Evolutionary conservation across 2,888 invertebrate genomes (phyloP), one percentile per base, ranked within the genome.

Genomic region (Tuberolachnus salignus): DNA sequence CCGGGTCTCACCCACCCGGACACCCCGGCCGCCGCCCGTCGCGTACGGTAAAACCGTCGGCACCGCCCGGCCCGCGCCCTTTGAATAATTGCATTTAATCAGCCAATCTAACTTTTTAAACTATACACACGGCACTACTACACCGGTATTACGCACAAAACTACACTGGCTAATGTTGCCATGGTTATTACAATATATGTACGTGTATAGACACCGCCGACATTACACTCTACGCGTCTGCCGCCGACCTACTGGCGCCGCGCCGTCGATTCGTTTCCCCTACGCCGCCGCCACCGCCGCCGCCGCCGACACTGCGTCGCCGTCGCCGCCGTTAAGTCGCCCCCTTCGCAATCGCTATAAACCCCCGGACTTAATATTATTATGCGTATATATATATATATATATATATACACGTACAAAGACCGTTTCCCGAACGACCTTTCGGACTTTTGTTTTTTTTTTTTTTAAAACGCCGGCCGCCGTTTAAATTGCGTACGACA

Each of bases 41-140:
- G n/a, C n/a, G n/a, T n/a, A n/a, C n/a, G n/a, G n/a, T n/a, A n/a
- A n/a, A n/a, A n/a, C 44, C 59, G 16, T 34, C 6, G 44, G 16
- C 57, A 8, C 42, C 49, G 1, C 26, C 26, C 67, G 2, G 8
- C 34, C 11, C 42, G 42, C 21, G 73, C 11, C 63, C 23, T 59
- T 64, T 64, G 78, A 78, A 78, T 78, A 78, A 69, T 78, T 59
- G 78, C 59, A 34, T 78, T 78, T 78, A 78, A 78, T 78, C 78
- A 69, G 78, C 9, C n/a, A 78, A 69, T 69, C 69, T 59, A 69
- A 78, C 67, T 6, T 78, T 61, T 78, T 69, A 69, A 51, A 34
- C 66, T 13, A 34, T 69, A 74, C n/a, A n/a, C n/a, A 6, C 34
- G 34, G 34, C 34, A 6, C n/a, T n/a, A 34, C 34, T 3, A 6